Conservation (phyloP, 2,113 vertebrate species). For the Epinephelus fuscoguttatus region DNA sequence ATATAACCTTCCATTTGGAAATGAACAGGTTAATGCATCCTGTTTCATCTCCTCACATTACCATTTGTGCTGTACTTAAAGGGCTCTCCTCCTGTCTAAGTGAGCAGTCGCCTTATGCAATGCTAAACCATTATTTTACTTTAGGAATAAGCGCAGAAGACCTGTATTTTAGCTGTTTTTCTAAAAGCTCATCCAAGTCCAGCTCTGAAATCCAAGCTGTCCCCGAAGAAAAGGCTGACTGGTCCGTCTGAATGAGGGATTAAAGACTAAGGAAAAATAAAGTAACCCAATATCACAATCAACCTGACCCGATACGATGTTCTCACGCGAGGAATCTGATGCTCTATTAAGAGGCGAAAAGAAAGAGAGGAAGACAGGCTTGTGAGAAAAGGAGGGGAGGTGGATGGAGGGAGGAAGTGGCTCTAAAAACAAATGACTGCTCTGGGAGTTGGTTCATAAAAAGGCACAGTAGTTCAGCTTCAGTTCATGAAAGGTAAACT, state of each 20-base stretch:
- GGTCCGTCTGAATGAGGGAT: conserved; percentile 35
- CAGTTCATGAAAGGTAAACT: not conserved
- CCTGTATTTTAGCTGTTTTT: not conserved
- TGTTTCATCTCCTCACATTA: not conserved
- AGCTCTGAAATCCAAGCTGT: conserved; percentile 46
- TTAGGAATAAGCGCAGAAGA: not conserved
- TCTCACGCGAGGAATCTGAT: conserved; percentile 56
- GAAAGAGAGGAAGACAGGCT: conserved; percentile 5
- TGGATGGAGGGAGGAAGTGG: conserved; percentile 3
- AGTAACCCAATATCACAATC: conserved; percentile 56
- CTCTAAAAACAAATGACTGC: conserved; percentile 33
- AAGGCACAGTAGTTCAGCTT: not conserved
- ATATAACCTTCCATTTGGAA: not conserved
- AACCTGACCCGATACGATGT: not conserved
- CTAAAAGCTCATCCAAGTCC: not conserved
- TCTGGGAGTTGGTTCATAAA: conserved; percentile 16
- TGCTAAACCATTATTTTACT: conserved; percentile 24
- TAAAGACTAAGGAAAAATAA: conserved; percentile 30
- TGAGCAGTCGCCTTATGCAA: conserved; percentile 26
- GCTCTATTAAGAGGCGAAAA: conserved; percentile 7
- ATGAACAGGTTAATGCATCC: conserved; percentile 4
- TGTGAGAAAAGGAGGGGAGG: not conserved
- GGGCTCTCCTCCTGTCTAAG: not conserved
- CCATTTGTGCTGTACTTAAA: not conserved
- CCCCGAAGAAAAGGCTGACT: conserved; percentile 49